Evolutionary conservation across 1,140 invertebrate species (phyloP).

Genomic region (Drosophila yakuba): DNA sequence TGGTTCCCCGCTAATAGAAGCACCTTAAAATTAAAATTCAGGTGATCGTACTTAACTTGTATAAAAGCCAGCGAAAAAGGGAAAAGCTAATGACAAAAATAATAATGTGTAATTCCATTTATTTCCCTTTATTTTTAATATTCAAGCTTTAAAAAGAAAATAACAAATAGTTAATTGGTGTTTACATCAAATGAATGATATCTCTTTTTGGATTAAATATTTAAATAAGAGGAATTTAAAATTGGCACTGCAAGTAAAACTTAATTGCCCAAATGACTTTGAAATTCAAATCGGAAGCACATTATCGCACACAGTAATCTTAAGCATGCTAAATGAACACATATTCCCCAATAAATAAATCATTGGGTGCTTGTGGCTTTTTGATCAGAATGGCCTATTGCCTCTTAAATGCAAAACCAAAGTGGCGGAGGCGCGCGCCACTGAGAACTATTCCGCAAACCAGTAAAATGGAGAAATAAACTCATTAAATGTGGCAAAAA

Average conservation of each 20-base stretch:
- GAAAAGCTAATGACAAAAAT: too few species aligned
- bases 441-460: conserved; percentile 26
- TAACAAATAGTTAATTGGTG: background rate
- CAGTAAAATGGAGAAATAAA: conserved; percentile 27
- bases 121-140: background rate
- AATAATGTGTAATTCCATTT: background rate
- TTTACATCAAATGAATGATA: background rate
- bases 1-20: background rate
- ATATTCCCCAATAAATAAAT: conserved; percentile 7
- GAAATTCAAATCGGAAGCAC: too few species aligned
- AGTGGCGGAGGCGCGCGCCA: background rate
- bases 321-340: background rate
- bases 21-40: background rate
- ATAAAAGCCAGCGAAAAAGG: too few species aligned
- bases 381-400: background rate
- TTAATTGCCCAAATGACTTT: background rate
- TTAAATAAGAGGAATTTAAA: too few species aligned
- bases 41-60: too few species aligned
- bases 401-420: conserved; percentile 30
- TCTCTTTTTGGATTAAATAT: background rate
- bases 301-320: background rate
- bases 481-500: conserved; percentile 36
- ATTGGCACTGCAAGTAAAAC: background rate
- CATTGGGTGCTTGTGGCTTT: conserved; percentile 11
- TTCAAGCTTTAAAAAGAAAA: background rate